phyloP scores from a whole-genome alignment of 2,113 vertebrate genomes.

The Marmota flaviventris region DNA sequence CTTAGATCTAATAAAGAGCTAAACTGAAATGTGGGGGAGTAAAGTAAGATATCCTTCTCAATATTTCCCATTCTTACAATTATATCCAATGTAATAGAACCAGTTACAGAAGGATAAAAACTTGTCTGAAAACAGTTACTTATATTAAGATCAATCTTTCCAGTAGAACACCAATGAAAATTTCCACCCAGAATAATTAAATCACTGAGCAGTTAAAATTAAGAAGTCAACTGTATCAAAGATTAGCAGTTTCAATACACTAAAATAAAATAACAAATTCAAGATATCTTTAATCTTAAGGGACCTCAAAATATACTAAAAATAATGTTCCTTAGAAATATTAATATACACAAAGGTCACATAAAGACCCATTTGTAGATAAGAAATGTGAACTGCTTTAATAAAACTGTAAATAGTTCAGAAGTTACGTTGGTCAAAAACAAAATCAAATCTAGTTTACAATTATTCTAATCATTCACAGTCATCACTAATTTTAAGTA shows the following conservation, averaged over 20 bases:
- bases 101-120: neutral
- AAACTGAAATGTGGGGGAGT: neutral
- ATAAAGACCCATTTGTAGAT: neutral
- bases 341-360: neutral
- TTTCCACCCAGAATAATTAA: neutral
- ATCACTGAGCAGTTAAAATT: constrained; percentile 16
- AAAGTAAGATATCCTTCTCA: neutral
- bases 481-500: neutral
- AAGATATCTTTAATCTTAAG: neutral
- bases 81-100: neutral
- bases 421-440: constrained; percentile 13
- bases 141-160: constrained; percentile 31
- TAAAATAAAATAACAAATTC: constrained; percentile 48
- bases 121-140: neutral
- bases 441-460: neutral
- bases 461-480: neutral
- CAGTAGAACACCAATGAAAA: constrained; percentile 22
- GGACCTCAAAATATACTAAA: neutral
- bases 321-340: neutral
- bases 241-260: neutral
- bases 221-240: constrained; percentile 26
- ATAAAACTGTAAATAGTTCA: neutral
- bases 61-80: neutral
- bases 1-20: constrained; percentile 16
- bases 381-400: neutral